These are phyloP conservation scores for Vulpes lagopus DNA, from an alignment of 2,113 vertebrate genomes.

Conservation along the genomic window DNA sequence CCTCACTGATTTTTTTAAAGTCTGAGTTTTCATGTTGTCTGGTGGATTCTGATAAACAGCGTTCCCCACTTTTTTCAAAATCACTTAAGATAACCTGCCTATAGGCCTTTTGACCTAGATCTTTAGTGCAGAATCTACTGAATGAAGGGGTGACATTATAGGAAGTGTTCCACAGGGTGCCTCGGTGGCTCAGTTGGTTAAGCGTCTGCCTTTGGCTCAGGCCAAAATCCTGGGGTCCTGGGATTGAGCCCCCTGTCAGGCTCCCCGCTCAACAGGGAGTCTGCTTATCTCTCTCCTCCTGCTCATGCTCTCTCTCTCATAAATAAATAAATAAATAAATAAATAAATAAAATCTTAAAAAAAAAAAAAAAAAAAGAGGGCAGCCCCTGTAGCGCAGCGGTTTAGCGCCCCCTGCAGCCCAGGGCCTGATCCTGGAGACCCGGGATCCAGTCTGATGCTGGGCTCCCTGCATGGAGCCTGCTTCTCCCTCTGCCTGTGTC, in stretches of 20 bases:
- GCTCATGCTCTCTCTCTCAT: not conserved
- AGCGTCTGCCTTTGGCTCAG: not conserved
- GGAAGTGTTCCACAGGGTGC: not conserved
- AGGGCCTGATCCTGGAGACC: too few relatives aligned
- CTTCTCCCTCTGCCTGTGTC: too few relatives aligned
- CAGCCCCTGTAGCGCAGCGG: too few relatives aligned
- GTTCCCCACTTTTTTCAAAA: not conserved
- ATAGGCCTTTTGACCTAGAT: not conserved
- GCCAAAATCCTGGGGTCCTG: not conserved
- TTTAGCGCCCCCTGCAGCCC: too few relatives aligned
- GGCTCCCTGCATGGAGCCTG: too few relatives aligned
- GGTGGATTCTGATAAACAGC: not conserved
- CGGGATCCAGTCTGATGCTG: too few relatives aligned
- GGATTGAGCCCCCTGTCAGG: not conserved
- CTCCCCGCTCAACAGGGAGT: not conserved
- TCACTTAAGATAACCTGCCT: not conserved
- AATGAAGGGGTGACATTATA: not conserved
- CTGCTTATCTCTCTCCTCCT: not conserved
- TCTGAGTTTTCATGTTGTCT: not conserved
- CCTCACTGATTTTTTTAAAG: not conserved
- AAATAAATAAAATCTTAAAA: too few relatives aligned
- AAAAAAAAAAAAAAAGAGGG: too few relatives aligned
- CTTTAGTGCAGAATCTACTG: not conserved
- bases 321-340: not conserved
- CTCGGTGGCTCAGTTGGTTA: not conserved